These are phyloP conservation scores for Oscheius sp. DNA, from an alignment of 2,888 invertebrate species.

Conservation along the genomic window DNA sequence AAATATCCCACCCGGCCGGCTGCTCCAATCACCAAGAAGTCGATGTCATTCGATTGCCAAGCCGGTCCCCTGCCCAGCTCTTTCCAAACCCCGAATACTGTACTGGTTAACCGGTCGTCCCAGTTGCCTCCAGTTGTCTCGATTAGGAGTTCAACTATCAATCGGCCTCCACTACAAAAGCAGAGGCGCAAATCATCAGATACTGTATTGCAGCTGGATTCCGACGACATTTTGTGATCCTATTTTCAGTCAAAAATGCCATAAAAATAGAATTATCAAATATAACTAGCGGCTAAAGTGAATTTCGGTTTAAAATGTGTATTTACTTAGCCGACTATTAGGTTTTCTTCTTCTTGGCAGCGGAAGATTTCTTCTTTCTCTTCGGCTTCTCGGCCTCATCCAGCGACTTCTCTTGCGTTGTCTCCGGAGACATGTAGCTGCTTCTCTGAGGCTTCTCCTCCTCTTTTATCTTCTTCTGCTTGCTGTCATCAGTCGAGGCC, in stretches of 20 bases:
- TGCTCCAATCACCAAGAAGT: conserved; percentile 20
- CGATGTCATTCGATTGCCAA: conserved; percentile 28
- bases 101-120: not conserved
- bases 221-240: conserved; percentile 30
- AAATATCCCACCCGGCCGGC: conserved; percentile 19
- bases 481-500: not conserved
- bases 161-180: conserved; percentile 18
- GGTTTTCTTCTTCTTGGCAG: not conserved
- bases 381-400: not conserved
- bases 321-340: too few relatives aligned
- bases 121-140: not conserved
- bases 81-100: conserved; percentile 7
- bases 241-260: not conserved
- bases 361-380: not conserved
- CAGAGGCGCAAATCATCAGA: conserved; percentile 27
- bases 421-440: too few relatives aligned
- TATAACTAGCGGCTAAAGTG: not conserved
- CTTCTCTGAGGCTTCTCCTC: too few relatives aligned
- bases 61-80: conserved; percentile 24
- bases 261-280: not conserved
- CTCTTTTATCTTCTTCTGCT: not conserved
- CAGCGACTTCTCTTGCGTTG: not conserved
- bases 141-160: conserved; percentile 2
- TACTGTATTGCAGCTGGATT: conserved; percentile 30
- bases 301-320: too few relatives aligned